Evolutionary conservation across 2,888 invertebrate species (phyloP).

Genomic region (Chesias legatella): DNA sequence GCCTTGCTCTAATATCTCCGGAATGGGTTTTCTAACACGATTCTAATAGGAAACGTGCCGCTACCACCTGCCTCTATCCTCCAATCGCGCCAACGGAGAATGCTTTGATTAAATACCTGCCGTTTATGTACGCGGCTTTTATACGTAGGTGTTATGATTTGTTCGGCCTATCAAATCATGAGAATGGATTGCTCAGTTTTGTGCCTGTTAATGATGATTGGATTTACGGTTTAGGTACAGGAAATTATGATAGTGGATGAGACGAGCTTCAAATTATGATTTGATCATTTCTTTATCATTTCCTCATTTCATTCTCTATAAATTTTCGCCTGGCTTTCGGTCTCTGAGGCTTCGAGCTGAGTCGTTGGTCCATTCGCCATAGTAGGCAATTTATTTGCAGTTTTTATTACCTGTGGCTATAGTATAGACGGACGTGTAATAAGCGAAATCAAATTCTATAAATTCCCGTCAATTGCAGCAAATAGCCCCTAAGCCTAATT

Average conservation of each 20-base stretch:
- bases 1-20: slow-evolving; percentile 61
- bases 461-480: too few relatives aligned
- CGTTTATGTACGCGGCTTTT: background rate
- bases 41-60: slow-evolving; percentile 72
- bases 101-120: slow-evolving; percentile 31
- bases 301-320: too few relatives aligned
- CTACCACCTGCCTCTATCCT: slow-evolving; percentile 55
- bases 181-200: background rate
- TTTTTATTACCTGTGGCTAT: too few relatives aligned
- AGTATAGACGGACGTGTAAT: too few relatives aligned
- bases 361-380: too few relatives aligned
- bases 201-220: slow-evolving; percentile 1
- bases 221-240: background rate
- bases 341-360: too few relatives aligned
- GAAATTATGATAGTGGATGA: too few relatives aligned
- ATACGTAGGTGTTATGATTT: slow-evolving; percentile 6
- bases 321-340: too few relatives aligned
- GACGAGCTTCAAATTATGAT: too few relatives aligned
- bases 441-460: too few relatives aligned
- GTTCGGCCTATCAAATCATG: background rate
- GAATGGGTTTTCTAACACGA: slow-evolving; percentile 54
- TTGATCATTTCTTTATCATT: too few relatives aligned
- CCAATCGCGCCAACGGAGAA: slow-evolving; percentile 47
- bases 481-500: background rate
- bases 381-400: too few relatives aligned